Percentiles rank a stretch among this genome's conserved stretches.
Evolutionary conservation across 2,888 invertebrate genomes (phyloP).

Genomic region (Asteroscopus sphinx): DNA sequence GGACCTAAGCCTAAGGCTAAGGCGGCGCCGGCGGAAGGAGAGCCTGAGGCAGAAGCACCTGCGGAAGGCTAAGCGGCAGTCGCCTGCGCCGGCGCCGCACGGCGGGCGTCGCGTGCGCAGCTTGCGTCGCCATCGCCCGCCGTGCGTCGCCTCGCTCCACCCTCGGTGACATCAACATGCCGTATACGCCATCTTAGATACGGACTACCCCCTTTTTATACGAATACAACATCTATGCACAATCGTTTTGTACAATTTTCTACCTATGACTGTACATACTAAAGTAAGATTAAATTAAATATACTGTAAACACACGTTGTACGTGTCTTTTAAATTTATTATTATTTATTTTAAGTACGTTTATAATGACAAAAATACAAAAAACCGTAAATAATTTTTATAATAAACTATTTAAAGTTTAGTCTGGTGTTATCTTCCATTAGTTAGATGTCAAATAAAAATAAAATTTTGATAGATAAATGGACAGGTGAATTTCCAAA

Average conservation of each 20-base stretch:
- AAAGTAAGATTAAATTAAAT: constrained; percentile 87
- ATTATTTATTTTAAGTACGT: constrained; percentile 85
- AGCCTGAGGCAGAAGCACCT: constrained; percentile 70
- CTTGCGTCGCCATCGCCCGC: constrained; percentile 57
- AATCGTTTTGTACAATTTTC: constrained; percentile 82
- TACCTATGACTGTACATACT: constrained; percentile 87
- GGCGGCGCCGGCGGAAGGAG: constrained; percentile 61
- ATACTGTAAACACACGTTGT: constrained; percentile 88
- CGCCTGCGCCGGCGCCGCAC: constrained; percentile 47
- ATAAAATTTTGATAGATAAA: constrained; percentile 36
- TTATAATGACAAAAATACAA: constrained; percentile 86
- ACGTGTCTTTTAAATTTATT: constrained; percentile 88
- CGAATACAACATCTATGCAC: constrained; percentile 75
- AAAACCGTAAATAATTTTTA: constrained; percentile 86
- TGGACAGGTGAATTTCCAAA: constrained; percentile 14
- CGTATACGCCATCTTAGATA: constrained; percentile 81
- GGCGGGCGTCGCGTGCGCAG: constrained; percentile 51
- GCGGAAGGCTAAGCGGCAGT: constrained; percentile 74
- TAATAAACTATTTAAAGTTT: constrained; percentile 86
- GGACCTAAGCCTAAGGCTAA: constrained; percentile 65
- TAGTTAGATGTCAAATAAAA: constrained; percentile 46
- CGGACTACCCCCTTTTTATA: constrained; percentile 86
- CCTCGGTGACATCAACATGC: constrained; percentile 66
- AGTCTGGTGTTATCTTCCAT: constrained; percentile 79
- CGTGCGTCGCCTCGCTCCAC: constrained; percentile 50